Evolutionary conservation across 35 echinoderm and acorn worm genomes (phyloP).

Genomic region (Lytechinus pictus): DNA sequence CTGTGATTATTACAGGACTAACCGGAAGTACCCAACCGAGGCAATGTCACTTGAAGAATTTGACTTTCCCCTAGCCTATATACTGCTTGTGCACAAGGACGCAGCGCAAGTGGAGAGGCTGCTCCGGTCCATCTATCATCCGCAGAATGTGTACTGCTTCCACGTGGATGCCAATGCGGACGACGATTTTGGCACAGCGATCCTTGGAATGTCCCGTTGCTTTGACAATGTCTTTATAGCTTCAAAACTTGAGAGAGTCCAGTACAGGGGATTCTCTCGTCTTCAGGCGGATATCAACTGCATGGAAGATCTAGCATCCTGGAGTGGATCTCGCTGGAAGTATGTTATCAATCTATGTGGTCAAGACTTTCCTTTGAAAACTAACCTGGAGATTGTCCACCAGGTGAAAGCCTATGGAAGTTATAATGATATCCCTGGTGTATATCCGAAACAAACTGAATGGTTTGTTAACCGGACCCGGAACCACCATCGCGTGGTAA

Average conservation of each 20-base stretch:
- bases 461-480: slow-evolving; percentile 6
- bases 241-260: slow-evolving; percentile 53
- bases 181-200: slow-evolving; percentile 41
- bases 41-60: slow-evolving; percentile 62
- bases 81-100: slow-evolving; percentile 60
- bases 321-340: slow-evolving; percentile 44
- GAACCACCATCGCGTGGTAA: slow-evolving; percentile 28
- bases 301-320: slow-evolving; percentile 64
- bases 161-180: slow-evolving; percentile 61
- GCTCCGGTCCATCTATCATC: slow-evolving; percentile 70
- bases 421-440: slow-evolving; percentile 55
- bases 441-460: slow-evolving; percentile 17
- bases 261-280: slow-evolving; percentile 50
- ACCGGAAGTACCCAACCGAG: slow-evolving; percentile 46
- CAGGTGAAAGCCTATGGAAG: slow-evolving; percentile 65
- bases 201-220: slow-evolving; percentile 49
- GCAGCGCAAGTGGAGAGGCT: slow-evolving; percentile 68
- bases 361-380: slow-evolving; percentile 86
- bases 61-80: slow-evolving; percentile 63
- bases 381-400: slow-evolving; percentile 80
- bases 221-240: slow-evolving; percentile 77
- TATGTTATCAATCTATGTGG: slow-evolving; percentile 78
- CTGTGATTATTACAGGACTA: slow-evolving; percentile 49
- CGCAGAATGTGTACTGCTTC: slow-evolving; percentile 86
- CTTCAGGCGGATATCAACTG: slow-evolving; percentile 78